Conservation (phyloP, 2,797 vertebrate genomes). For the Columba guinea region DNA sequence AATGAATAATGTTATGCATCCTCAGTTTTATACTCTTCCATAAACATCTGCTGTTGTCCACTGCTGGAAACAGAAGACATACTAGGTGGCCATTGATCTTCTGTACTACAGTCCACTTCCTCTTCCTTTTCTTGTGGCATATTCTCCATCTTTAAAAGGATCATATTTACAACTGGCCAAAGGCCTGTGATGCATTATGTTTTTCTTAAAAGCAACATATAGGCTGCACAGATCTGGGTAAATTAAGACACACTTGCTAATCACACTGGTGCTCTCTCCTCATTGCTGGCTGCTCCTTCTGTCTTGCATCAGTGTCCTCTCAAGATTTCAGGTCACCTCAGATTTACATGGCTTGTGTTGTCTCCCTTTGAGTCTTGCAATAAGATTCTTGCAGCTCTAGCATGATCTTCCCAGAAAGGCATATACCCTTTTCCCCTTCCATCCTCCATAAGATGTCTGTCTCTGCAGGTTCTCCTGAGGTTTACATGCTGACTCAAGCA, state of each 20-base stretch:
- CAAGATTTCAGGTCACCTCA: not conserved
- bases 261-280: not conserved
- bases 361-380: not conserved
- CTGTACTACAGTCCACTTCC: not conserved
- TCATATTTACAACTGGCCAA: not conserved
- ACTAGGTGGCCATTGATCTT: not conserved
- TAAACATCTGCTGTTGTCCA: not conserved
- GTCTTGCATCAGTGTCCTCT: not conserved
- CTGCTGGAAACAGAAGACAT: not conserved
- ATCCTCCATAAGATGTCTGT: not conserved
- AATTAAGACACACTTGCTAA: not conserved
- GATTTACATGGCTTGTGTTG: rapidly evolving
- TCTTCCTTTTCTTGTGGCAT: not conserved
- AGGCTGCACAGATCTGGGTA: not conserved
- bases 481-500: not conserved
- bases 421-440: not conserved
- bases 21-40: not conserved
- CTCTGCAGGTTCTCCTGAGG: not conserved
- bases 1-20: not conserved
- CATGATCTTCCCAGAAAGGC: not conserved
- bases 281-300: not conserved
- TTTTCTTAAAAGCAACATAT: not conserved
- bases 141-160: not conserved
- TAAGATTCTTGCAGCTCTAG: not conserved
- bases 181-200: not conserved